Evolutionary conservation across 2,888 invertebrate species (phyloP), one percentile per base, ranked within the genome.

Genomic region (Rhyacophila evoluta): DNA sequence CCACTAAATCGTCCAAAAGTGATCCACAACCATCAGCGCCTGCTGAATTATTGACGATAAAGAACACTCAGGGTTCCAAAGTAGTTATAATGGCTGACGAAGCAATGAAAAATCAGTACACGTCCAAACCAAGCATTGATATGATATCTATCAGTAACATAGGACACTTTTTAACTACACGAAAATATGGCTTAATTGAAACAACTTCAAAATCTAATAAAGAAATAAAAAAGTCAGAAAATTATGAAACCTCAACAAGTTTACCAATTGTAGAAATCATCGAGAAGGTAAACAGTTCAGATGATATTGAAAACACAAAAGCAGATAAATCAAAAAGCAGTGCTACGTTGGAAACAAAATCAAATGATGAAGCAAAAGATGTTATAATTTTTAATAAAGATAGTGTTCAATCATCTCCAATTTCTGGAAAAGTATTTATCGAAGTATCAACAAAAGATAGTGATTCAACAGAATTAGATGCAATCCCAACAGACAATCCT

Each of bases 341-440:
- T 33, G 4, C 29, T 4, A 6, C 4, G 2, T 2, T 33, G 29
- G 29, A 33, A 33, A 33, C 29, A 6, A 33, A 4, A 33, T 33
- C 29, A 33, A 33, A 33, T 4, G 29, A 33, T n/a, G n/a, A n/a
- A n/a, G n/a, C n/a, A n/a, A n/a, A n/a, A n/a, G n/a, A n/a, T n/a
- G n/a, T n/a, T n/a, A n/a, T n/a, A 33, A 33, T 6, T 33, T 4
- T 4, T 2, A 25, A 55, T 19, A 25, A 19, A 19, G 25, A 19
- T 19, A 25, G 19, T 3, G n/a, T 4, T 1, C 1, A 19, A 15
- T n/a, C n/a, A n/a, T 5, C 39, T 15, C 15, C 15, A 1, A 41
- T 15, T 27, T n/a, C 68, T 10, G 67, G 36, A 28, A 78, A 78
- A 69, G 19, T 74, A 27, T 76, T 79, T 41, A 77, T 79, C 33